These are phyloP conservation scores for Aphaenogaster rudis DNA, from an alignment of 1,140 invertebrate genomes.

Conservation along the genomic window DNA sequence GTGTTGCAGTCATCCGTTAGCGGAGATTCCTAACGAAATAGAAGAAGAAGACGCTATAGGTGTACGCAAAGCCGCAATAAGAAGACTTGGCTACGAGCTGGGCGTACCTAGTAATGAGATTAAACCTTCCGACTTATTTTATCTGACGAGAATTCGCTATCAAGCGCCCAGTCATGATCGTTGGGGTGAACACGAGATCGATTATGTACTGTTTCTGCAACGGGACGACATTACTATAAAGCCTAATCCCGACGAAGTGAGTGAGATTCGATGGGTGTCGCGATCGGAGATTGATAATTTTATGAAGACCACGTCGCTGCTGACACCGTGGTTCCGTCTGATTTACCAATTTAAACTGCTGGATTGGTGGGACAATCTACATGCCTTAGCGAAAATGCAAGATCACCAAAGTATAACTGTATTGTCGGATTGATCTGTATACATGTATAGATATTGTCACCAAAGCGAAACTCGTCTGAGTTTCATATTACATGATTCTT, in stretches of 20 bases:
- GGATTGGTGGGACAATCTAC: conserved; percentile 97
- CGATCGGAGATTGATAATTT: conserved; percentile 90
- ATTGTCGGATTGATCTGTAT: not conserved
- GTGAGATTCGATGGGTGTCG: conserved; percentile 92
- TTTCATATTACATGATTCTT: not conserved
- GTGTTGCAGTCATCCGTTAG: conserved; percentile 98
- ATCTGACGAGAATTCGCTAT: conserved; percentile 96
- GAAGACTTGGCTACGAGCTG: conserved; percentile 95
- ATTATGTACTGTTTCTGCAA: conserved; percentile 96
- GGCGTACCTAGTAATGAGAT: conserved; percentile 91
- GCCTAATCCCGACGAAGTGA: conserved; percentile 96
- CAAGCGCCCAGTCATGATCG: conserved; percentile 91
- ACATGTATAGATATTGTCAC: not conserved
- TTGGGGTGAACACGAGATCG: conserved; percentile 99
- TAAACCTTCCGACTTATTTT: conserved; percentile 91
- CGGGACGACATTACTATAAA: conserved; percentile 92
- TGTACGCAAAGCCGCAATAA: conserved; percentile 93
- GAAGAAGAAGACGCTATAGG: conserved; percentile 93
- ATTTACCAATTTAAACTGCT: conserved; percentile 92
- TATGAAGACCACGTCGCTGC: conserved; percentile 89
- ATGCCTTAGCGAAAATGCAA: conserved; percentile 90
- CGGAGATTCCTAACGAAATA: conserved; percentile 91
- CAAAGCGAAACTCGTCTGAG: not conserved
- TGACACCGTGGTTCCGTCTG: conserved; percentile 98
- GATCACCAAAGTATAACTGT: conserved; percentile 89